phyloP scores from a whole-genome alignment of 2,113 vertebrate genomes.

The Nannobrachium achirus region DNA sequence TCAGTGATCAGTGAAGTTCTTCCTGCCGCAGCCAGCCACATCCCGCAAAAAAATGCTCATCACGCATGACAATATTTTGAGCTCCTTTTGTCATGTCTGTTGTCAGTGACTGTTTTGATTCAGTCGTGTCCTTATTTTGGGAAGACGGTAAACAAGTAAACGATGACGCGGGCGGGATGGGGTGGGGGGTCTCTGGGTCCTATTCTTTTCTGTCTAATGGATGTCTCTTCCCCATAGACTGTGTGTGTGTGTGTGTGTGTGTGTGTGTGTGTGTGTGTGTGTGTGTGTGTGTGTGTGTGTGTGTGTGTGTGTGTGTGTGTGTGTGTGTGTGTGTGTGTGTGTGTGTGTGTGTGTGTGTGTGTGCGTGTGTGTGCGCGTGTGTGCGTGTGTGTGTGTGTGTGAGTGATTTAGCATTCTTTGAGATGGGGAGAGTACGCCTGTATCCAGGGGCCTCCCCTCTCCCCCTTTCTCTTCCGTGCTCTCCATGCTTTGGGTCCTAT shows the following conservation, averaged over 20 bases:
- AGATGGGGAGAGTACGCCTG: constrained; percentile 65
- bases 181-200: constrained; percentile 43
- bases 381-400: constrained; percentile 48
- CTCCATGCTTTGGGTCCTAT: constrained; percentile 66
- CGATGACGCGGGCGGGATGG: constrained; percentile 49
- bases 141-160: constrained; percentile 60
- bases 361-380: constrained; percentile 47
- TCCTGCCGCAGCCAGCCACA: no score
- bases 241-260: background rate
- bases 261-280: constrained; percentile 39
- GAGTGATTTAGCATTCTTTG: constrained; percentile 73
- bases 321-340: no score
- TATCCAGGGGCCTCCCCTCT: constrained; percentile 66
- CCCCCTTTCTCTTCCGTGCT: constrained; percentile 12
- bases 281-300: constrained; percentile 52
- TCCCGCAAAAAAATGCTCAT: constrained; percentile 19
- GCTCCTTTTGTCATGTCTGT: constrained; percentile 31
- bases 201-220: constrained; percentile 70
- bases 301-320: no score
- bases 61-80: constrained; percentile 25
- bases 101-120: constrained; percentile 47
- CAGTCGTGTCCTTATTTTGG: constrained; percentile 62
- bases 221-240: constrained; percentile 56
- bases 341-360: background rate
- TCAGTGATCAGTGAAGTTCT: no score